These are phyloP conservation scores for Rhynchonycteris naso DNA, from an alignment of 2,797 vertebrate species.

Conservation along the genomic window DNA sequence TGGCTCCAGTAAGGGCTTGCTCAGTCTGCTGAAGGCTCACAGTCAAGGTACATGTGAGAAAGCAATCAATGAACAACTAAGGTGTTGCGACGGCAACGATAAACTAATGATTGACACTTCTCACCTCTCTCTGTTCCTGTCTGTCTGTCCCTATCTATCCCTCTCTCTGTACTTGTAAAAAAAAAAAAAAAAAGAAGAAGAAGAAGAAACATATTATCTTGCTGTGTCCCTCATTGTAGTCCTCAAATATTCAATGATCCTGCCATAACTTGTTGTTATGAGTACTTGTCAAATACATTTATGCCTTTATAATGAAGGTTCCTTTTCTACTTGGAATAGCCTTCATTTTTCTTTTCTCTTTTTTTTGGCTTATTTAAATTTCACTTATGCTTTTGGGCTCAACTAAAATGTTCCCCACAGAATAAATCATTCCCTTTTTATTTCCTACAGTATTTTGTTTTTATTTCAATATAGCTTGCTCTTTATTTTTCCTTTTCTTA, in stretches of 20 bases:
- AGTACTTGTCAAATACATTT: neutral
- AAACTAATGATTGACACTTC: too few relatives aligned
- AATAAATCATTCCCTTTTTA: conserved; percentile 13
- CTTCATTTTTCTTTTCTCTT: neutral
- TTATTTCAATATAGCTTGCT: neutral
- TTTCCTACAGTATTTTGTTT: neutral
- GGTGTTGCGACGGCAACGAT: too few relatives aligned
- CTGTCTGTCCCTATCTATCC: too few relatives aligned
- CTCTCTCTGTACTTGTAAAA: too few relatives aligned
- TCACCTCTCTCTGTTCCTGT: too few relatives aligned
- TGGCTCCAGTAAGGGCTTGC: too few relatives aligned
- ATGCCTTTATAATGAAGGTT: neutral
- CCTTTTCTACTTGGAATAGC: neutral
- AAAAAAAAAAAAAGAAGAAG: too few relatives aligned
- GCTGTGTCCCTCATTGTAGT: neutral
- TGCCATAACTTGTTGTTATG: neutral
- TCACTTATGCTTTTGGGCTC: neutral
- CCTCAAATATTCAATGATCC: neutral
- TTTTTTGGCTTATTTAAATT: neutral
- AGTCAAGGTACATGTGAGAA: too few relatives aligned
- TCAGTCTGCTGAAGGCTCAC: too few relatives aligned
- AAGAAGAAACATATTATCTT: neutral
- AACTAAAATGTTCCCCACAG: conserved; percentile 36
- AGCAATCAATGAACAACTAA: too few relatives aligned
- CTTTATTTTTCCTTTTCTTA: neutral